Evolutionary conservation across 2,888 invertebrate species (phyloP).

Genomic region (Agrotis segetum): DNA sequence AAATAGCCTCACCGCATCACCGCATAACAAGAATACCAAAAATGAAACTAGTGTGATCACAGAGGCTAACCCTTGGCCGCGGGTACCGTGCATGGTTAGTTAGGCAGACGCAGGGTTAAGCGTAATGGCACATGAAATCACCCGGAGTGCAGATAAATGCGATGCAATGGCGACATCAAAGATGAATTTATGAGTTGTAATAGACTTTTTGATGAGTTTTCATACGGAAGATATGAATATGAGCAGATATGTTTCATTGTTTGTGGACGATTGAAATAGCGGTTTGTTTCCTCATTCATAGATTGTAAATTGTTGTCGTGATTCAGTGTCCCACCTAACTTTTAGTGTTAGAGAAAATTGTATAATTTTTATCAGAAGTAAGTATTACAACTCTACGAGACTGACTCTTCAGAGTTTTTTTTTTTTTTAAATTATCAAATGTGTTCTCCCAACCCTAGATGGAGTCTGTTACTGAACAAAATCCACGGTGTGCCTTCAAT

Average conservation of each 20-base stretch:
- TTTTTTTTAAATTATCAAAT: too few species aligned
- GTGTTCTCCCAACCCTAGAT: too few species aligned
- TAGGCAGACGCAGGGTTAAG: slow-evolving; percentile 74
- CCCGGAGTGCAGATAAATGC: slow-evolving; percentile 78
- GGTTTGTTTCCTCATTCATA: neutral
- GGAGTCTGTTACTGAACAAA: too few species aligned
- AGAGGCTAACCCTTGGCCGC: slow-evolving; percentile 85
- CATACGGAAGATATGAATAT: slow-evolving; percentile 3
- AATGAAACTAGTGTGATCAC: slow-evolving; percentile 82
- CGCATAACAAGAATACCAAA: slow-evolving; percentile 82
- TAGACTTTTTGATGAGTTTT: slow-evolving; percentile 47
- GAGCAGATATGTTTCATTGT: neutral
- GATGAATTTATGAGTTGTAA: slow-evolving; percentile 60
- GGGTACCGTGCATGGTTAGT: slow-evolving; percentile 89
- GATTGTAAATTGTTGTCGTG: neutral
- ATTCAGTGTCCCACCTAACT: neutral
- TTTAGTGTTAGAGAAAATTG: neutral
- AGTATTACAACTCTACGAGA: too few species aligned
- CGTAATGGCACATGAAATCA: slow-evolving; percentile 86
- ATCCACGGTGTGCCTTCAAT: too few species aligned
- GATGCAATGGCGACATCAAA: slow-evolving; percentile 82
- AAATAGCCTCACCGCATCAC: slow-evolving; percentile 69
- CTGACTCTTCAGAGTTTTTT: too few species aligned
- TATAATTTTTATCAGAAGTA: neutral
- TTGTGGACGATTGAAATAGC: slow-evolving; percentile 6